Base-by-base conservation (phyloP, 2,797 vertebrate genomes). In the Cuniculus paca region DNA sequence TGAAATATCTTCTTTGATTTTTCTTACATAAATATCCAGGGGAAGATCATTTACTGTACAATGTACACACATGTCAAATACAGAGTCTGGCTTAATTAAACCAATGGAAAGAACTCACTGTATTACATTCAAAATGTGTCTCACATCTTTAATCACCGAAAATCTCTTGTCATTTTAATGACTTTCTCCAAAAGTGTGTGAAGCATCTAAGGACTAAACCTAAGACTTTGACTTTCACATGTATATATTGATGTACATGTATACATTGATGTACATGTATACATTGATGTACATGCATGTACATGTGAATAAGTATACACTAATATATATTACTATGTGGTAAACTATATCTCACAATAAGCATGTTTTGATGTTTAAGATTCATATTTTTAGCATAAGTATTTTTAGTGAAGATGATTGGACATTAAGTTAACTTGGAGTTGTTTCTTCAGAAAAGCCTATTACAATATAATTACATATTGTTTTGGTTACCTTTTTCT, bases 11-110 rank as follows among this genome's bases (percentile, higher is more conserved):
- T 68, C 19, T 72, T 74, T 88, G 10, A 56, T 90, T 19, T 88
- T 31, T 78, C 54, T 86, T 95, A 78, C 22, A n/a, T 48, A 81
- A 48, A 74, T 81, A 74, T 10, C 6, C n/a, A 36, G 16, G 39
- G 22, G 60, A 78, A 42, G 77, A 22, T 94, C 54, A 50, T 45
- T 77, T 68, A 65, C 8, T 92, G 28, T 68, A 78, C 68, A 90
- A 77, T 63, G 42, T 65, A 85, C 45, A 90, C 14, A 90, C 12
- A n/a, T 48, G 11, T 77, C 52, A 88, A 2, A 58, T 17, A 83
- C 24, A 92, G 89, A 94, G 95, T 70, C 4, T 90, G 45, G 13
- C 75, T 94, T 26, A 3, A 74, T 87, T 81, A 92, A 86, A 92
- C 50, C 68, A n/a, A 60, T 75, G 60, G 36, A 26, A 94, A 95